Conservation (phyloP, 2,113 vertebrate genomes). For the Suncus etruscus region DNA sequence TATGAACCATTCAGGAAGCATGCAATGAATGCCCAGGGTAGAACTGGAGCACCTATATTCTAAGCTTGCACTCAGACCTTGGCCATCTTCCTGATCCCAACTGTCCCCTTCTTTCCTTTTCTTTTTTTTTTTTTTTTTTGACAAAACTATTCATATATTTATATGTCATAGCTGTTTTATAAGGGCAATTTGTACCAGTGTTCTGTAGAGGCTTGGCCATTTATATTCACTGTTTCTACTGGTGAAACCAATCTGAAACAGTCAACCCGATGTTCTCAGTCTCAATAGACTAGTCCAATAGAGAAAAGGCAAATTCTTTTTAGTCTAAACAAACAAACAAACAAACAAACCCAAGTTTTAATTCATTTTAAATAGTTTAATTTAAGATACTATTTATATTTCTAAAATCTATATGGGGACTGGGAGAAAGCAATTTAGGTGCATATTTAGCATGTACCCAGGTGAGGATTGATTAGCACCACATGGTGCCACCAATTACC, state of each 20-base stretch:
- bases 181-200: not conserved
- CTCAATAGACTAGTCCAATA: not conserved
- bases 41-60: too few species aligned
- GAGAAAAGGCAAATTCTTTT: not conserved
- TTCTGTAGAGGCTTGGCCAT: not conserved
- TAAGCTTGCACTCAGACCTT: not conserved
- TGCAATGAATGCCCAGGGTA: too few species aligned
- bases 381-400: conserved; percentile 37
- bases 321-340: not conserved
- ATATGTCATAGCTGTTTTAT: conserved; percentile 31
- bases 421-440: too few species aligned
- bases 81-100: not conserved
- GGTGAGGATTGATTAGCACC: too few species aligned
- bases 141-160: not conserved
- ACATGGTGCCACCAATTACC: too few species aligned
- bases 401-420: too few species aligned
- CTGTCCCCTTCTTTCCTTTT: not conserved
- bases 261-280: not conserved
- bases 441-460: too few species aligned
- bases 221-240: conserved; percentile 2
- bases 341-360: not conserved
- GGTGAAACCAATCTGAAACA: not conserved
- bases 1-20: too few species aligned
- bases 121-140: too few species aligned
- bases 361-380: conserved; percentile 9